Evolutionary conservation across 2,888 invertebrate genomes (phyloP), one percentile per base, ranked within the genome.

Genomic region (Sisyra terminalis): DNA sequence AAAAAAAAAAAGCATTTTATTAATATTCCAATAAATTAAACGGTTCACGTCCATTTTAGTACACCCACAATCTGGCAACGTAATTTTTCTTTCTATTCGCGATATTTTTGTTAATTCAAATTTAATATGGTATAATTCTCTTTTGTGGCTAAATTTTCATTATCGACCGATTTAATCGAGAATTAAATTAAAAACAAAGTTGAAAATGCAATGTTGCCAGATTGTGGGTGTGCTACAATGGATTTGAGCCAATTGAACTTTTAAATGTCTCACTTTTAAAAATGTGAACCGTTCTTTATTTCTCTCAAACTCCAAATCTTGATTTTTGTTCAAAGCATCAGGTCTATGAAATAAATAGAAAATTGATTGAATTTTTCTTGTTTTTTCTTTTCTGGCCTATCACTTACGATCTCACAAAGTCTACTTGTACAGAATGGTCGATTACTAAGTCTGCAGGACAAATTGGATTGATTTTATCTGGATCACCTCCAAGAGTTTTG

Each of bases 371-470:
- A 30, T 24, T 11, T 39, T 29, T 31, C 39, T 32, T n/a, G 9
- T 11, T 32, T 13, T 32, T 32, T 32, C 9, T 6, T 11, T n/a
- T n/a, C n/a, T n/a, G n/a, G n/a, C n/a, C n/a, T n/a, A n/a, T n/a
- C n/a, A 52, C 60, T 63, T 64, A 82, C 80, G 69, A 65, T 58
- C 86, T 71, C 3, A 78, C 75, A 58, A 88, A 90, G 66, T 98
- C 97, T 18, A 94, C 97, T 65, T 97, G 96, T 38, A 98, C 84
- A 0, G 96, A 96, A 59, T 98, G 97, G 64, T 98, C 98, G 44
- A 98, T 94, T 34, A 98, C 96, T 50, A 98, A 70, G 66, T 98
- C 97, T 0, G 93, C 92, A 0, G 97, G 96, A 55, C 96, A 97
- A 45, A 89, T 78, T 0, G 97, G 97, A 67, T 98, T 97, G 54